Evolutionary conservation across 2,888 invertebrate genomes (phyloP).

Genomic region (Mimas tiliae): DNA sequence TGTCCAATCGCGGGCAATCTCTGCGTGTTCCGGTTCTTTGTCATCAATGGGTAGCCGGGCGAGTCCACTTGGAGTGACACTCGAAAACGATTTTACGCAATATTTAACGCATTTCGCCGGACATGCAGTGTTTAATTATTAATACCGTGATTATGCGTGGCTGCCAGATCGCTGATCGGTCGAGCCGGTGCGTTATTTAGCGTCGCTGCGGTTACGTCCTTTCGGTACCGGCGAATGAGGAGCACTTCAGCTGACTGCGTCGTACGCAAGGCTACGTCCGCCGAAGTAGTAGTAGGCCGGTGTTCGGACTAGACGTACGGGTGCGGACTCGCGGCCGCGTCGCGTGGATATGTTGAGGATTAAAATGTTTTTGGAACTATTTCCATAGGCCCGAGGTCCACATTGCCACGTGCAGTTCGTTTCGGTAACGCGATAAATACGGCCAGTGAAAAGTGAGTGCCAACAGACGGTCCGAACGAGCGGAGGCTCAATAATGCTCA

Average conservation of each 20-base stretch:
- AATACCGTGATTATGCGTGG: constrained; percentile 35
- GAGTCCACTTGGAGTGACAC: constrained; percentile 81
- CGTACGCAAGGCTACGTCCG: constrained; percentile 81
- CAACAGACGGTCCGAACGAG: constrained; percentile 66
- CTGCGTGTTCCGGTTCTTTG: constrained; percentile 87
- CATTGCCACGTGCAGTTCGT: constrained; percentile 42
- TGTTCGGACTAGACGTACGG: constrained; percentile 64
- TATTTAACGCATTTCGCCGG: constrained; percentile 54
- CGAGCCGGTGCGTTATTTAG: constrained; percentile 54
- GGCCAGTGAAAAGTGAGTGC: constrained; percentile 38
- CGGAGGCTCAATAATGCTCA: constrained; percentile 89
- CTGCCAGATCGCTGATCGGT: constrained; percentile 37
- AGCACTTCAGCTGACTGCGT: constrained; percentile 85
- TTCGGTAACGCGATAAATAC: constrained; percentile 45
- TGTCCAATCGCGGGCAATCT: constrained; percentile 86
- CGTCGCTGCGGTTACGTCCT: constrained; percentile 64
- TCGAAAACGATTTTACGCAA: constrained; percentile 64
- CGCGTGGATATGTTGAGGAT: constrained; percentile 69
- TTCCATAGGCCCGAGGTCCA: constrained; percentile 63
- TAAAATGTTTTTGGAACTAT: constrained; percentile 71
- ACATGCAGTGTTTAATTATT: constrained; percentile 40
- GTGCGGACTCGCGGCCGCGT: constrained; percentile 54
- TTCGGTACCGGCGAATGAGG: constrained; percentile 72
- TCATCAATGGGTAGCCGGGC: constrained; percentile 89
- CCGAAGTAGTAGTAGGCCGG: constrained; percentile 77